Evolutionary conservation across 2,797 vertebrate species (phyloP).

Genomic region (Danio aesculapii): DNA sequence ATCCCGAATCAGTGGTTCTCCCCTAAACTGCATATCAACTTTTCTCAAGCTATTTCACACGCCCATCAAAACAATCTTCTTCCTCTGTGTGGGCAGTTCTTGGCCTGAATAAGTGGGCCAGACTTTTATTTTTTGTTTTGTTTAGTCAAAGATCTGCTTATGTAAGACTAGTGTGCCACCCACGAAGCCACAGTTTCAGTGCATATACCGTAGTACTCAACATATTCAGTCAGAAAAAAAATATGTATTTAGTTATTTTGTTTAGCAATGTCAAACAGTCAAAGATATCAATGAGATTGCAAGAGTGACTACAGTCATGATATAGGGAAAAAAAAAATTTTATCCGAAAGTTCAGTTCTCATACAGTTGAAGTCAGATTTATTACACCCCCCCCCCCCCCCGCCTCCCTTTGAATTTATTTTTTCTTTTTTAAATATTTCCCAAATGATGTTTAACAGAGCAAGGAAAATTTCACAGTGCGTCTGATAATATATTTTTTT

Average conservation of each 20-base stretch:
- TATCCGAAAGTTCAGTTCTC: too few relatives aligned
- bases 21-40: background rate
- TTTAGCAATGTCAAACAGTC: slow-evolving; percentile 18
- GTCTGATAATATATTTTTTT: too few relatives aligned
- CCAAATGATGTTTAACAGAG: too few relatives aligned
- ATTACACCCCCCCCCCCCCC: too few relatives aligned
- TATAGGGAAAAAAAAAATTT: too few relatives aligned
- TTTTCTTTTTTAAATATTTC: too few relatives aligned
- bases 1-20: too few relatives aligned
- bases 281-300: slow-evolving; percentile 28
- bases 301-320: background rate
- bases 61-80: background rate
- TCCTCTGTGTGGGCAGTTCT: background rate
- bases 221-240: background rate
- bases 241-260: background rate
- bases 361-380: too few relatives aligned
- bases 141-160: slow-evolving; percentile 10
- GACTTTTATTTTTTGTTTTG: background rate
- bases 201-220: background rate
- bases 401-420: too few relatives aligned
- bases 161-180: background rate
- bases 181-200: background rate
- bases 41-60: background rate
- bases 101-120: slow-evolving; percentile 1
- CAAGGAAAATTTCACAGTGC: too few relatives aligned